Base-by-base conservation (phyloP, 37 sponge, comb jelly and placozoan species). In the Beroe ovata region DNA sequence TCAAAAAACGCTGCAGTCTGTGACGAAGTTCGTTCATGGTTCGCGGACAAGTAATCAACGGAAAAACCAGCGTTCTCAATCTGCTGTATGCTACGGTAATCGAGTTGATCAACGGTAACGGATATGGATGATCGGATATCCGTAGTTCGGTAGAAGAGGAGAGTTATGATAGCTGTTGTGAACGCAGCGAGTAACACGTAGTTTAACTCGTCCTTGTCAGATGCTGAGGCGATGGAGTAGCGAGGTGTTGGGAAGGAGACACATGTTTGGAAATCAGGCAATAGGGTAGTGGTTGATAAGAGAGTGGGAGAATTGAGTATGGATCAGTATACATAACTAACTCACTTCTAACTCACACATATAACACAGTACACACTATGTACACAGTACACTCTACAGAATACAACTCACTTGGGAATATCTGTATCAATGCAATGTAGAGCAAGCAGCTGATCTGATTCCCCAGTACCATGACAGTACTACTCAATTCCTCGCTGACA, bases 391-490 rank as follows among this genome's bases (percentile, higher is more conserved):
- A n/a, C n/a, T n/a, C n/a, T n/a, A n/a, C n/a, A n/a, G n/a, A n/a
- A n/a, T n/a, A n/a, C 11, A 47, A 47, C 54, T 47, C 54, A 47
- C 54, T 47, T 47, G 54, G 54, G 11, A 47, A 6, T 47, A 66
- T 66, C 69, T 77, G 84, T 21, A 77, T 77, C 0, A 77, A 25
- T n/a, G 54, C 84, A 14, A 42, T 77, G 54, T 33, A 77, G 38
- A 77, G 8, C 84, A 77, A 25, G 22, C 54, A 77, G 6, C 18
- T 77, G 18, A 77, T 19, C 84, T 77, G 84, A 42, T 42, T 42
- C 38, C 84, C 84, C 42, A 77, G 42, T 11, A 77, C 84, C 84
- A 77, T 77, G 0, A 77, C 84, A 40, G 84, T 77, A 37, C 38
- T 36, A 25, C 54, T 42, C 28, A 77, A 29, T 19, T 77, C 84